phyloP scores from a whole-genome alignment of 2,888 invertebrate genomes.

The Melanargia galathea region DNA sequence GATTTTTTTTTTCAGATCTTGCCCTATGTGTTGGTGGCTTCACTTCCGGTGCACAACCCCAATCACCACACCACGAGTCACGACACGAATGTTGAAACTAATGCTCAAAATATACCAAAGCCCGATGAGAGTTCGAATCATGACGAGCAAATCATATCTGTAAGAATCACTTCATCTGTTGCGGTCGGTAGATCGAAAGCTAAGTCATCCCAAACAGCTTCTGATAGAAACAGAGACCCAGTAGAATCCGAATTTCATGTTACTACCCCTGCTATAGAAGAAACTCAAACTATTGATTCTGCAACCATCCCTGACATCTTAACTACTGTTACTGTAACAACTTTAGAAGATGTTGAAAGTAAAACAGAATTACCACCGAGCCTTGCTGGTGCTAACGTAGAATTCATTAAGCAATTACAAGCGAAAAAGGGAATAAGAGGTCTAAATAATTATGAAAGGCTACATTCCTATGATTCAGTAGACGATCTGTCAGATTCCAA shows the following conservation, averaged over 20 bases:
- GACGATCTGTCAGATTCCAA: constrained; percentile 69
- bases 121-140: constrained; percentile 48
- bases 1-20: constrained; percentile 62
- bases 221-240: constrained; percentile 37
- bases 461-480: constrained; percentile 76
- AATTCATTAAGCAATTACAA: constrained; percentile 73
- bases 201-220: constrained; percentile 46
- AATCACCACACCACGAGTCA: constrained; percentile 47
- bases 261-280: constrained; percentile 30
- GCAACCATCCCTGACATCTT: constrained; percentile 37
- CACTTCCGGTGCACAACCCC: constrained; percentile 54
- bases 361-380: constrained; percentile 65
- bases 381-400: constrained; percentile 75
- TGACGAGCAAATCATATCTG: constrained; percentile 76
- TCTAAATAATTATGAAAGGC: constrained; percentile 52
- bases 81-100: constrained; percentile 45
- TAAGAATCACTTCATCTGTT: constrained; percentile 83
- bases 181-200: constrained; percentile 78
- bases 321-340: constrained; percentile 52
- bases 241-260: constrained; percentile 35
- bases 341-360: constrained; percentile 49
- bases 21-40: constrained; percentile 56
- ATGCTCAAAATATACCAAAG: constrained; percentile 52
- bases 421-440: constrained; percentile 68
- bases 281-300: constrained; percentile 27